phyloP scores from a whole-genome alignment of 53 echinoderm and acorn worm species.

The Henricia sp. region DNA sequence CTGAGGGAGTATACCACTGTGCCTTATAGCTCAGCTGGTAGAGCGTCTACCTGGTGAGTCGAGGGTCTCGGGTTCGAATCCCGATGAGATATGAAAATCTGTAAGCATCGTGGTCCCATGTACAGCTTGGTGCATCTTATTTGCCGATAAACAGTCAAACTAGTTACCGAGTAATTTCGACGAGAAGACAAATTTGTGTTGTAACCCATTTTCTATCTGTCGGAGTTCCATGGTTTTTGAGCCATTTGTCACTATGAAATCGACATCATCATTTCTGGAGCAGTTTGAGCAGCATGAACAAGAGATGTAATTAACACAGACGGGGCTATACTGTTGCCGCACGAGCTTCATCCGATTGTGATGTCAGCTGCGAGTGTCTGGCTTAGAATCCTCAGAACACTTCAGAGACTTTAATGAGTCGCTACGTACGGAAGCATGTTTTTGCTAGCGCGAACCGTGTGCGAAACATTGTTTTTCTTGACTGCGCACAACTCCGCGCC shows the following conservation, averaged over 20 bases:
- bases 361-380: constrained; percentile 28
- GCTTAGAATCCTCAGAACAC: constrained; percentile 19
- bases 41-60: too few relatives aligned
- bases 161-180: constrained; percentile 50
- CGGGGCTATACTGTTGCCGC: constrained; percentile 3
- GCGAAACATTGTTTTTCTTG: constrained; percentile 26
- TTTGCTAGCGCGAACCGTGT: neutral
- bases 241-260: constrained; percentile 42
- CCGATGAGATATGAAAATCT: too few relatives aligned
- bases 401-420: constrained; percentile 37
- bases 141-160: too few relatives aligned
- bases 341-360: constrained; percentile 18
- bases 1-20: too few relatives aligned
- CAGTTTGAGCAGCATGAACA: constrained; percentile 4
- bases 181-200: constrained; percentile 23
- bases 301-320: constrained; percentile 35
- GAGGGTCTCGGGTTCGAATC: too few relatives aligned
- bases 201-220: neutral
- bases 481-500: constrained; percentile 22
- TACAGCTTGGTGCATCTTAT: too few relatives aligned
- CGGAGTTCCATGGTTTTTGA: neutral
- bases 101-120: too few relatives aligned
- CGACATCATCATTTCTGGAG: neutral
- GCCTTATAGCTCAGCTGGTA: too few relatives aligned
- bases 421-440: too few relatives aligned